phyloP scores from a whole-genome alignment of 2,888 invertebrate species.

The Zygothrica quintamaculata region DNA sequence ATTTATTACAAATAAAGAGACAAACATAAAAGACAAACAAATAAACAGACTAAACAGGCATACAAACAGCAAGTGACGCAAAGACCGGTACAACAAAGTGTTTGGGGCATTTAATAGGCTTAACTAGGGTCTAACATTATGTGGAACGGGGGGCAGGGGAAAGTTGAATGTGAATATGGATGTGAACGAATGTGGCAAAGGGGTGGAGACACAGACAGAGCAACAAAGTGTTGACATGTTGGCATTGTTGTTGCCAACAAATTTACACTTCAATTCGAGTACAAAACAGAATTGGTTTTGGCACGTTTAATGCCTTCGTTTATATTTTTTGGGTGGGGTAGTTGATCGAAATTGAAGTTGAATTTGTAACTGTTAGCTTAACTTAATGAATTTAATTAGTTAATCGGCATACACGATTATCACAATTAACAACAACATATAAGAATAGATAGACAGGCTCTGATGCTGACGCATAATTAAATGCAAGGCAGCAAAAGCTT shows the following conservation, averaged over 20 bases:
- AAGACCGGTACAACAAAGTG: conserved; percentile 72
- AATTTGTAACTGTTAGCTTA: too few species aligned
- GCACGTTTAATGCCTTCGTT: conserved; percentile 34
- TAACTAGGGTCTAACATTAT: conserved; percentile 56
- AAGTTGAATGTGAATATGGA: too few species aligned
- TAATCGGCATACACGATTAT: conserved; percentile 17
- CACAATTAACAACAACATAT: neutral
- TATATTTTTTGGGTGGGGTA: conserved; percentile 37
- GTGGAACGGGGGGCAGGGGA: neutral
- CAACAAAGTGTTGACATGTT: conserved; percentile 66
- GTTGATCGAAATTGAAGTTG: conserved; percentile 37
- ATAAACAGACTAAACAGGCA: conserved; percentile 60
- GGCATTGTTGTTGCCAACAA: conserved; percentile 41
- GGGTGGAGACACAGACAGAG: neutral
- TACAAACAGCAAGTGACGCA: conserved; percentile 42
- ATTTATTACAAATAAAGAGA: conserved; percentile 79
- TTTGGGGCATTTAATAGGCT: conserved; percentile 75
- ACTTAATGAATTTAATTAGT: conserved; percentile 51
- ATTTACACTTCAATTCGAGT: conserved; percentile 61
- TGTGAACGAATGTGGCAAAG: neutral
- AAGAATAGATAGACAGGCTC: neutral
- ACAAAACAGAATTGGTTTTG: conserved; percentile 47
- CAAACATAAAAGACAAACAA: conserved; percentile 76
- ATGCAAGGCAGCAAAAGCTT: conserved; percentile 11
- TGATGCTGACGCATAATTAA: neutral